Evolutionary conservation across 1,140 invertebrate species (phyloP).

Genomic region (Thaumatotibia leucotreta): DNA sequence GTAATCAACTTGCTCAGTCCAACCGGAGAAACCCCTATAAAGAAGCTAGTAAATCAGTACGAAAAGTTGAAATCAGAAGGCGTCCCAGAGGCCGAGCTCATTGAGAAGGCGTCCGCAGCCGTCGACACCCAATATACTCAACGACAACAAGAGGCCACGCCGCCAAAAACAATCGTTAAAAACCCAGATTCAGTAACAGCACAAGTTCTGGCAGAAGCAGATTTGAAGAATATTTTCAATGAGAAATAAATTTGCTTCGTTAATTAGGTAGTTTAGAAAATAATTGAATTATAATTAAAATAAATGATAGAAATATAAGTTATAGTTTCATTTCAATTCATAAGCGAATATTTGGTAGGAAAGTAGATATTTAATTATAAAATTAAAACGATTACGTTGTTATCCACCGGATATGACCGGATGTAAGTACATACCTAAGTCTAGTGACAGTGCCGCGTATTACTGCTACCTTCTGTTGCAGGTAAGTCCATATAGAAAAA

Average conservation of each 20-base stretch:
- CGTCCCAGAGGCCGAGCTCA: conserved; percentile 68
- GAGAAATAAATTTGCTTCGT: conserved; percentile 32
- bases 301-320: conserved; percentile 1
- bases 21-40: conserved; percentile 73
- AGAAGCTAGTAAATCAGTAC: conserved; percentile 79
- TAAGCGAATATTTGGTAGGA: too few species aligned
- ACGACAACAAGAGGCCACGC: conserved; percentile 25
- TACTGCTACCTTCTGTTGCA: too few species aligned
- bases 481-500: too few species aligned
- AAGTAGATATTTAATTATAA: too few species aligned
- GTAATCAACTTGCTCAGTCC: conserved; percentile 71
- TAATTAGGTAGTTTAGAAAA: neutral
- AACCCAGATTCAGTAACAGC: conserved; percentile 43
- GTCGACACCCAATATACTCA: conserved; percentile 27
- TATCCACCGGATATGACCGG: neutral
- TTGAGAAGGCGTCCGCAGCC: conserved; percentile 44
- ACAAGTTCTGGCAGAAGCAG: conserved; percentile 47
- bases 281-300: neutral
- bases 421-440: neutral
- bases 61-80: conserved; percentile 74
- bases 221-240: conserved; percentile 68
- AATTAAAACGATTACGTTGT: too few species aligned
- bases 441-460: neutral
- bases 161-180: conserved; percentile 17
- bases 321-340: too few species aligned